Conservation (phyloP, 2,888 invertebrate genomes). For the Amiota communis region DNA sequence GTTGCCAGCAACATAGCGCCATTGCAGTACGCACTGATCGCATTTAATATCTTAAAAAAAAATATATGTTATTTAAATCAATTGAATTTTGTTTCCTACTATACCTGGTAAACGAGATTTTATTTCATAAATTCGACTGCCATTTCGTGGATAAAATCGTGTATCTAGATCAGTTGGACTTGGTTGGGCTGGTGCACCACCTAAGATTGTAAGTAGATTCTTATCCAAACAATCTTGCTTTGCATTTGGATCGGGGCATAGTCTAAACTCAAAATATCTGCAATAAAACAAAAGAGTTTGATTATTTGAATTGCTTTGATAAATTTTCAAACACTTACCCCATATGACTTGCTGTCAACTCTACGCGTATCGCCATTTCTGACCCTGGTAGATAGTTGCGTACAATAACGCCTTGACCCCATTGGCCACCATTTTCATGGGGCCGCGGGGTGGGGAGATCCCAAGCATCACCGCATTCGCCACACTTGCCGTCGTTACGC, state of each 20-base stretch:
- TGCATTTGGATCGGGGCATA: conserved; percentile 83
- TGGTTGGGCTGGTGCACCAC: conserved; percentile 70
- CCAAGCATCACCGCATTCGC: conserved; percentile 90
- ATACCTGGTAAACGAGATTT: conserved; percentile 77
- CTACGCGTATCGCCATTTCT: conserved; percentile 82
- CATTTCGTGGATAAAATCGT: conserved; percentile 83
- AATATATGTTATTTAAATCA: neutral
- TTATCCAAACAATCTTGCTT: conserved; percentile 87
- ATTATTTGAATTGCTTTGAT: neutral
- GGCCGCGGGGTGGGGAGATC: conserved; percentile 81
- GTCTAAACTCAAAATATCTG: conserved; percentile 85
- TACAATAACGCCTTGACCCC: conserved; percentile 87
- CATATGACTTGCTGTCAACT: conserved; percentile 90
- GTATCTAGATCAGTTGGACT: conserved; percentile 75
- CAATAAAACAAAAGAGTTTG: neutral
- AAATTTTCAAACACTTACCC: conserved; percentile 74
- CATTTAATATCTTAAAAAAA: conserved; percentile 77
- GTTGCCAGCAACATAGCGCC: conserved; percentile 90
- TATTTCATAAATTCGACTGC: conserved; percentile 86
- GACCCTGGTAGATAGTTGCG: conserved; percentile 82
- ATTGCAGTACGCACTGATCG: conserved; percentile 88
- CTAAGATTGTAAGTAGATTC: conserved; percentile 77
- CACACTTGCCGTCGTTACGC: conserved; percentile 87
- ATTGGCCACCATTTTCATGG: conserved; percentile 88
- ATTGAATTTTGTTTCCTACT: neutral